phyloP scores from a whole-genome alignment of 1,140 invertebrate species.

The Spodoptera frugiperda region DNA sequence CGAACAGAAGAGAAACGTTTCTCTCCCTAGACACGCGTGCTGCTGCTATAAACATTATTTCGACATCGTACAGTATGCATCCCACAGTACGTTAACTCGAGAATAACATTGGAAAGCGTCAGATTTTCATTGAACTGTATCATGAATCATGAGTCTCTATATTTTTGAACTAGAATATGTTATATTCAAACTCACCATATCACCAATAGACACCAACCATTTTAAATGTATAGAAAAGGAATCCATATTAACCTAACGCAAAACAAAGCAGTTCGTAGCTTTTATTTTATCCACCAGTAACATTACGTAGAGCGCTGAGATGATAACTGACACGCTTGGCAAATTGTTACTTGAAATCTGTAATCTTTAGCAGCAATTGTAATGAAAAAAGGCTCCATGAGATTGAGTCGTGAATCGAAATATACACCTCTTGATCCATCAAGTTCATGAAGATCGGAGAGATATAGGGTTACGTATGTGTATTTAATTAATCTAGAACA shows the following conservation, averaged over 20 bases:
- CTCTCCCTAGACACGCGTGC: slow-evolving; percentile 15
- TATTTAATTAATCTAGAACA: too few relatives aligned
- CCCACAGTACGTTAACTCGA: too few relatives aligned
- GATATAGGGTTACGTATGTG: too few relatives aligned
- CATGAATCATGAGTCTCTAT: too few relatives aligned
- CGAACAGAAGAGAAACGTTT: not conserved
- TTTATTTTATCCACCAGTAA: slow-evolving; percentile 34
- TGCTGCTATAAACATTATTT: not conserved
- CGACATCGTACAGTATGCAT: too few relatives aligned
- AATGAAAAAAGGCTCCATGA: slow-evolving; percentile 1
- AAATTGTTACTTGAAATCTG: slow-evolving; percentile 27
- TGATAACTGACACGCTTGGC: slow-evolving; percentile 28
- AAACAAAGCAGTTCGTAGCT: slow-evolving; percentile 10
- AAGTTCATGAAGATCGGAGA: too few relatives aligned
- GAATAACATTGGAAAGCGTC: too few relatives aligned
- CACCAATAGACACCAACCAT: not conserved
- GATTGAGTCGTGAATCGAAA: slow-evolving; percentile 3
- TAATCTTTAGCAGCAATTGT: slow-evolving; percentile 13
- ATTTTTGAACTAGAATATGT: too few relatives aligned
- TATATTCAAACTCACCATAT: too few relatives aligned
- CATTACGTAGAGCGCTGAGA: slow-evolving; percentile 10
- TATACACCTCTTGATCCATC: too few relatives aligned
- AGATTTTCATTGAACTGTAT: too few relatives aligned
- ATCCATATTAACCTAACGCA: slow-evolving; percentile 28
- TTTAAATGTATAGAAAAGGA: not conserved